Evolutionary conservation across 2,797 vertebrate genomes (phyloP), one percentile per base, ranked within the genome.

Genomic region (Peromyscus attwateri): DNA sequence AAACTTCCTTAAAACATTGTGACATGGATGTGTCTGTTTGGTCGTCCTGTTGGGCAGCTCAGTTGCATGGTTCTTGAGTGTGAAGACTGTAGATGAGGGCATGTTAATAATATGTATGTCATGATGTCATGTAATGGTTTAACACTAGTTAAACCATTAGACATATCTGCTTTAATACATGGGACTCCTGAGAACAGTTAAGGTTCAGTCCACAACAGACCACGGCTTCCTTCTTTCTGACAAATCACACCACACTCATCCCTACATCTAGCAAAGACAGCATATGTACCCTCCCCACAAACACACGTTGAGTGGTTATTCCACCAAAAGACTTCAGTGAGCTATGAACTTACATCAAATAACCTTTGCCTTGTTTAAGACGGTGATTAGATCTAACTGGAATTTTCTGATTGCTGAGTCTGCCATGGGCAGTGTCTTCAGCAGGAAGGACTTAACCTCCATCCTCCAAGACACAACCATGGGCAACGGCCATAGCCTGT

Each of bases 361-460:
- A 80, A 93, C 49, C 81, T 70, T 49, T 16, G 88, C 29, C 75
- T 31, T 66, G 55, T 84, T 96, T 92, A 94, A 85, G 60, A 88
- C 13, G 64, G 68, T 19, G 70, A 52, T 83, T 77, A 64, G n/a
- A 34, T 81, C 82, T 46, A 66, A 46, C 60, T 46, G 29, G 46
- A 21, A 66, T 84, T 40, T 34, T 84, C 82, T 66, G 19, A 46
- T 27, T 84, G 4, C 60, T 66, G 7, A n/a, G 21, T 52, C 64
- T n/a, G 66, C 68, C 49, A n/a, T 52, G 64, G 49, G 12, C 19
- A 52, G 43, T n/a, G 64, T 49, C 46, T 87, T 70, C 64, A 70
- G 43, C 64, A n/a, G 64, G 68, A 68, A 10, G 43, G 29, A 52
- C 31, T 87, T n/a, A 17, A 16, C 31, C 83, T 52, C 66, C 34